Evolutionary conservation across 2,797 vertebrate genomes (phyloP), one percentile per base, ranked within the genome.

Genomic region (Enteromius fasciolatus): DNA sequence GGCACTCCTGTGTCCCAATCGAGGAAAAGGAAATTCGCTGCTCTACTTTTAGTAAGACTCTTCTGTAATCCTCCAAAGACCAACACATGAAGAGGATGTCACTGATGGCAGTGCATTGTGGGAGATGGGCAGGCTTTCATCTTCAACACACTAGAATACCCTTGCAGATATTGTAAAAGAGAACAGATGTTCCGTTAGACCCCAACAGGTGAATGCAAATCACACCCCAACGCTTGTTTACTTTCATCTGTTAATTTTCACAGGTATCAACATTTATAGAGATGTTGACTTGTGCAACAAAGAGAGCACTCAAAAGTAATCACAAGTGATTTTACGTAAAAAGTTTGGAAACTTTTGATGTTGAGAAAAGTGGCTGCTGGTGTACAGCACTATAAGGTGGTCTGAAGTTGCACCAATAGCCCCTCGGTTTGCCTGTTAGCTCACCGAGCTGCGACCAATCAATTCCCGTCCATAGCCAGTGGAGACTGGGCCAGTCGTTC

Each of bases 101-200:
- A 85, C 78, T 89, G 84, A 86, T 81, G 78, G 50, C 33, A 76
- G 10, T 68, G 83, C 83, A 44, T 66, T 41, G 83, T 87, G 88
- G 88, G 69, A 80, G 82, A 76, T 70, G 66, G 33, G 15, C 28
- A 61, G 68, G 54, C 89, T 93, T 93, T 93, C 90, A 92, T 92
- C 89, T 89, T 77, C 4, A 74, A 72, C 89, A 88, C 88, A 69
- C 84, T 70, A 90, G 87, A 87, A 91, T 87, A 90, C 72, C 52
- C 89, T 90, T 89, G 86, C 89, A 89, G 78, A 87, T 86, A 80
- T 15, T 87, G 90, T 90, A 91, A 92, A 90, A 85, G 85, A 17
- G 73, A 88, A 91, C 92, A 94, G 92, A 91, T 94, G 93, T 90
- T 91, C 78, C 25, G 3, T 80, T 84, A 46, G 48, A 77, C 74